Evolutionary conservation across 2,888 invertebrate genomes (phyloP).

Genomic region (Protophormia terraenovae): DNA sequence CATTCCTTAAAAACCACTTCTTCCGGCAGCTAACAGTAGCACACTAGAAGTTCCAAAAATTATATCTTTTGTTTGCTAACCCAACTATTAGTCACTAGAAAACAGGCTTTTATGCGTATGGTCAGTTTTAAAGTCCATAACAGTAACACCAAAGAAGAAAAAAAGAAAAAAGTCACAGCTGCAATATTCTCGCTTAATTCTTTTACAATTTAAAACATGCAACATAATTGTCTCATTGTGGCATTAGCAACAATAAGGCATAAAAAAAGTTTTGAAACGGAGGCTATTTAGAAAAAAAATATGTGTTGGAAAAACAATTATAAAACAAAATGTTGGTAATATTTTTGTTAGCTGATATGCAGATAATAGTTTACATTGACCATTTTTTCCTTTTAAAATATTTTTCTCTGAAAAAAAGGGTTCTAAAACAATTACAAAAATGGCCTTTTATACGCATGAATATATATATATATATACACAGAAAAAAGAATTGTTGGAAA

Average conservation of each 20-base stretch:
- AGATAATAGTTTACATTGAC: conserved; percentile 36
- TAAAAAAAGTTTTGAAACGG: conserved; percentile 6
- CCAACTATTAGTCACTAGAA: not conserved
- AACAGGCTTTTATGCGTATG: conserved; percentile 4
- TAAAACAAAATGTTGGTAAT: conserved; percentile 40
- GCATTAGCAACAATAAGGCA: conserved; percentile 40
- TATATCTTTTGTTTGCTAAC: not conserved
- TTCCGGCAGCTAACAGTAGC: too few relatives aligned
- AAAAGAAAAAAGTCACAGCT: conserved; percentile 7
- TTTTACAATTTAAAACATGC: conserved; percentile 36
- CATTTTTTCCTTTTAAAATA: not conserved
- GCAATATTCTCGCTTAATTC: conserved; percentile 20
- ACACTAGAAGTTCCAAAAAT: not conserved
- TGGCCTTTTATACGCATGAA: not conserved
- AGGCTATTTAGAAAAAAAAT: not conserved
- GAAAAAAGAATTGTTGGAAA: too few relatives aligned
- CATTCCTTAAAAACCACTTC: too few relatives aligned
- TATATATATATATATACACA: too few relatives aligned
- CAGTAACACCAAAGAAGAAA: not conserved
- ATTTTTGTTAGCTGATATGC: conserved; percentile 46
- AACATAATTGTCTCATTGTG: conserved; percentile 61
- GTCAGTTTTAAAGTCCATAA: not conserved
- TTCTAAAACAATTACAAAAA: not conserved
- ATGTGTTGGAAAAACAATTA: conserved; percentile 30
- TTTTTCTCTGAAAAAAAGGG: not conserved